phyloP scores from a whole-genome alignment of 1,140 invertebrate species.

The Drosophila ohnishii region DNA sequence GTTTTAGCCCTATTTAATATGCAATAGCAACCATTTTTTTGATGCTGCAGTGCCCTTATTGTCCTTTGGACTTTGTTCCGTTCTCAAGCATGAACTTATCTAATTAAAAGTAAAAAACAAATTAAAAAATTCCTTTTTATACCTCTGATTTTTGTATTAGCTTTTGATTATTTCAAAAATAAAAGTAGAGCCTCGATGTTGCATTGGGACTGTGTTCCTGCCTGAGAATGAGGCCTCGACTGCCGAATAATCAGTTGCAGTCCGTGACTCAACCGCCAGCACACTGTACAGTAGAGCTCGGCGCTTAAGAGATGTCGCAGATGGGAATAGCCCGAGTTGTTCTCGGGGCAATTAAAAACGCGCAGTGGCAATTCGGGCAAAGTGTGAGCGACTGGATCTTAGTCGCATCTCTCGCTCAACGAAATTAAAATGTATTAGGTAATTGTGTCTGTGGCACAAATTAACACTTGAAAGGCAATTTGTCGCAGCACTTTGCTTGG shows the following conservation, averaged over 20 bases:
- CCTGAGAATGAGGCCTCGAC: constrained; percentile 3
- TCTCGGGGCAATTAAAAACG: constrained; percentile 45
- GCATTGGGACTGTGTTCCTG: background rate
- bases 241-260: constrained; percentile 39
- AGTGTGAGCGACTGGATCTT: constrained; percentile 21
- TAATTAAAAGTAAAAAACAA: background rate
- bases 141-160: background rate
- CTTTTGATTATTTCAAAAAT: background rate
- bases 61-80: background rate
- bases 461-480: constrained; percentile 76
- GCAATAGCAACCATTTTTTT: background rate
- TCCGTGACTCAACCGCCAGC: constrained; percentile 23
- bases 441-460: constrained; percentile 80
- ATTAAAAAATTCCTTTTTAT: too few relatives aligned
- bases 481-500: constrained; percentile 57
- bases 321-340: constrained; percentile 45
- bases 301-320: constrained; percentile 41
- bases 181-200: background rate
- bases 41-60: background rate
- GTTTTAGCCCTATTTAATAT: too few relatives aligned
- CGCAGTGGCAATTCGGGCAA: constrained; percentile 26
- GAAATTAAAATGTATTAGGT: constrained; percentile 79
- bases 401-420: constrained; percentile 52
- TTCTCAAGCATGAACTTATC: background rate
- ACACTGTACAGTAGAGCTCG: constrained; percentile 24